Percentiles rank a stretch among this genome's conserved stretches.
These are phyloP conservation scores for Lasius fuliginosus DNA, from an alignment of 2,888 invertebrate species.

Conservation along the genomic window DNA sequence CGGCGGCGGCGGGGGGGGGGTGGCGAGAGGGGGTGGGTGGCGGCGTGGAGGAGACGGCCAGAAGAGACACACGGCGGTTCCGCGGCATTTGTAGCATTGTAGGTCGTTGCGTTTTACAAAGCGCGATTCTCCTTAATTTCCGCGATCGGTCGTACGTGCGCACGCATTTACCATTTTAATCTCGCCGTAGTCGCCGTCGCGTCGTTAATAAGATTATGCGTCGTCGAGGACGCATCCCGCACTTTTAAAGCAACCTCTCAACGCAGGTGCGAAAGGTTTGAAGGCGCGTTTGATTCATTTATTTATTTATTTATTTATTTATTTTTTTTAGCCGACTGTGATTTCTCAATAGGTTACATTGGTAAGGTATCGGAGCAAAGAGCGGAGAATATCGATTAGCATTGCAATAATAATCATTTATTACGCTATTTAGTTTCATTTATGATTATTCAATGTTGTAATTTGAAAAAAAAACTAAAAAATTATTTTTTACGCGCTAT, in stretches of 20 bases:
- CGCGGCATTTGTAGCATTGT: constrained; percentile 83
- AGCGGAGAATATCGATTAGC: background rate
- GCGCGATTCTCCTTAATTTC: constrained; percentile 82
- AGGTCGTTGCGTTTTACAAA: constrained; percentile 85
- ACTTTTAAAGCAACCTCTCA: constrained; percentile 53
- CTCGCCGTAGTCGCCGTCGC: constrained; percentile 21
- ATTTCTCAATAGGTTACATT: background rate
- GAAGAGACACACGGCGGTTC: constrained; percentile 75
- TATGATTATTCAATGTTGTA: background rate
- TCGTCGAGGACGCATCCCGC: constrained; percentile 57
- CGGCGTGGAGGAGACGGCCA: constrained; percentile 54
- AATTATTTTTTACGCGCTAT: background rate
- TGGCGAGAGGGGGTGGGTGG: constrained; percentile 62
- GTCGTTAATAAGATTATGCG: constrained; percentile 59
- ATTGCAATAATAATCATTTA: background rate
- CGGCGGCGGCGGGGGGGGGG: too few species aligned
- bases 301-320: constrained; percentile 28
- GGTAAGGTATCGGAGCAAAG: constrained; percentile 6
- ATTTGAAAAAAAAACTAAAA: background rate
- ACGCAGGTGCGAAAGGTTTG: background rate
- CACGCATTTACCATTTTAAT: constrained; percentile 9
- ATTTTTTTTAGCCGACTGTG: constrained; percentile 45
- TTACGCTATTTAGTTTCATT: background rate
- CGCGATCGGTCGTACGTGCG: constrained; percentile 60
- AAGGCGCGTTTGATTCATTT: constrained; percentile 22